Evolutionary conservation across 2,113 vertebrate species (phyloP).

Genomic region (Hylia prasina): DNA sequence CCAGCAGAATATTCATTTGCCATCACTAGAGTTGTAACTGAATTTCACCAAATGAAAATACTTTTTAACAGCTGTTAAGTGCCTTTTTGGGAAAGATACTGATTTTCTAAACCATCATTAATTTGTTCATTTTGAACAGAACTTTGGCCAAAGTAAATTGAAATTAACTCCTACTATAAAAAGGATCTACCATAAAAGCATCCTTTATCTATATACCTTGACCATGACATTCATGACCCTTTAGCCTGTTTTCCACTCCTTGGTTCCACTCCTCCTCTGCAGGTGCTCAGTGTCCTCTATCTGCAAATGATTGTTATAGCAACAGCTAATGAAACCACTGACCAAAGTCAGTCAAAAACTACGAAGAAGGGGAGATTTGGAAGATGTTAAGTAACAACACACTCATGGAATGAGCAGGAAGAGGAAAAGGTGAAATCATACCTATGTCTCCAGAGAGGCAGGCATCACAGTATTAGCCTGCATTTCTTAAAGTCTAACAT

Average conservation of each 20-base stretch:
- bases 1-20: not conserved
- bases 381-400: not conserved
- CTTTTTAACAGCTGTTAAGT: not conserved
- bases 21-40: not conserved
- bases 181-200: not conserved
- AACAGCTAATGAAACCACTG: not conserved
- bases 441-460: not conserved
- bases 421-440: not conserved
- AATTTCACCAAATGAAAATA: not conserved
- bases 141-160: not conserved
- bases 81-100: not conserved
- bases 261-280: not conserved
- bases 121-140: not conserved
- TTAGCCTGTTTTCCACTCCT: not conserved
- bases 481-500: not conserved
- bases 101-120: not conserved
- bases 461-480: fast-evolving
- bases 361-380: not conserved
- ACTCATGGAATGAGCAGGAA: not conserved
- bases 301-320: not conserved
- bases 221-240: not conserved
- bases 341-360: not conserved
- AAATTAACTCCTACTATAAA: not conserved
- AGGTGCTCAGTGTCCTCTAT: not conserved
- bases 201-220: not conserved